These are phyloP conservation scores for Smutsia gigantea DNA, from an alignment of 2,797 vertebrate species.

Conservation along the genomic window DNA sequence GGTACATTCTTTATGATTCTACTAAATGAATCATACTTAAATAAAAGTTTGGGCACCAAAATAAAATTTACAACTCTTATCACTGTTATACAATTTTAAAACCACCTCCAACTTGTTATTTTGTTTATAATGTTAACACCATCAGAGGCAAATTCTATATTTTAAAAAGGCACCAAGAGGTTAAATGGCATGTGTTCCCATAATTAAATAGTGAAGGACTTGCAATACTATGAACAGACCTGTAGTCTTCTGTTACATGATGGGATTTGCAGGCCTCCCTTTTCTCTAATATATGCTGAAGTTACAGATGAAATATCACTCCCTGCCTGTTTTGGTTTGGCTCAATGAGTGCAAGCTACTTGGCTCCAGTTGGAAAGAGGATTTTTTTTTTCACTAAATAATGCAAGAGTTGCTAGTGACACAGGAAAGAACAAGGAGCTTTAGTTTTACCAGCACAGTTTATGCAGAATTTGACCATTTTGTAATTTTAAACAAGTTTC, in stretches of 20 bases:
- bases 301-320: conserved; percentile 41
- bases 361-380: neutral
- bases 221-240: neutral
- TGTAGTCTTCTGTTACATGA: neutral
- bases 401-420: conserved; percentile 52
- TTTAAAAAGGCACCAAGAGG: neutral
- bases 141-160: neutral
- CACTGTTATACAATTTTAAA: neutral
- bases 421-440: conserved; percentile 21
- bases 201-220: neutral
- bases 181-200: neutral
- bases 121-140: neutral
- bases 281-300: neutral
- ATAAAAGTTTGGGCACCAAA: neutral
- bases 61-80: neutral
- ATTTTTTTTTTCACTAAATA: conserved; percentile 73
- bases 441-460: conserved; percentile 28
- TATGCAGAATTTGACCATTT: conserved; percentile 3
- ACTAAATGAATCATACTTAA: neutral
- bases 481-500: conserved; percentile 32
- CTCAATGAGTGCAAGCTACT: conserved; percentile 8
- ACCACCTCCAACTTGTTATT: neutral
- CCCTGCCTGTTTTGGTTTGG: neutral
- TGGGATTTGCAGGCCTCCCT: neutral
- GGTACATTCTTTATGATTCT: neutral